Evolutionary conservation across 2,797 vertebrate genomes (phyloP).

Genomic region (Pogoniulus pusillus): DNA sequence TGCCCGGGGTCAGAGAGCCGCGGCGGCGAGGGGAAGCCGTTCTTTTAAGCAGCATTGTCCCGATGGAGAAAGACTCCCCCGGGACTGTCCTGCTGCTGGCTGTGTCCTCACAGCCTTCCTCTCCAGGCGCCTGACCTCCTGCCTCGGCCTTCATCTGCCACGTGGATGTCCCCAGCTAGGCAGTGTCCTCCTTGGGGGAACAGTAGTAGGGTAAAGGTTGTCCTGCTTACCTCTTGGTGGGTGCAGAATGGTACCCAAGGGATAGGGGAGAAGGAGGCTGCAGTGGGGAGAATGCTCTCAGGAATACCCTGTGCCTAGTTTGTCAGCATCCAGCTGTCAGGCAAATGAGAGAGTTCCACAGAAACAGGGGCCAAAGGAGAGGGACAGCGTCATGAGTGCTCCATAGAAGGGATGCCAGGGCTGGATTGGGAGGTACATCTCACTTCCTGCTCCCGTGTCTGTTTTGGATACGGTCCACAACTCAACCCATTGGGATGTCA

Average conservation of each 20-base stretch:
- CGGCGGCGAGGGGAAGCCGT: not conserved
- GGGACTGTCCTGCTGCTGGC: not conserved
- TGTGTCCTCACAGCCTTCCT: not conserved
- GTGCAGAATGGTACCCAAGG: not conserved
- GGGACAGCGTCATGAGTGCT: accelerated
- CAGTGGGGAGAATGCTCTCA: accelerated
- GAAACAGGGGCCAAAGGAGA: not conserved
- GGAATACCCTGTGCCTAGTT: accelerated
- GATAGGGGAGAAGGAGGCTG: not conserved
- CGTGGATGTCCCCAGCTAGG: not conserved
- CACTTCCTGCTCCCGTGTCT: not conserved
- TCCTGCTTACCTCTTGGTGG: not conserved
- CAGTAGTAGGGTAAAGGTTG: accelerated
- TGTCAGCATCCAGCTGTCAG: not conserved
- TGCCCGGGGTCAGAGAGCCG: not conserved
- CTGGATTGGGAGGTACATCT: accelerated
- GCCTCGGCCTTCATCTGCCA: not conserved
- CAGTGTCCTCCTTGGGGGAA: not conserved
- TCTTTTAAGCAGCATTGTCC: not conserved
- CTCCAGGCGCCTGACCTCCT: constrained; percentile 15
- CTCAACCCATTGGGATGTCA: not conserved
- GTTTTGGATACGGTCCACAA: not conserved
- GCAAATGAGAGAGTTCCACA: accelerated
- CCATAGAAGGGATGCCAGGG: not conserved
- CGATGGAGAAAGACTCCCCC: not conserved